Evolutionary conservation across 2,888 invertebrate species (phyloP).

Genomic region (Euplagia quadripunctaria): DNA sequence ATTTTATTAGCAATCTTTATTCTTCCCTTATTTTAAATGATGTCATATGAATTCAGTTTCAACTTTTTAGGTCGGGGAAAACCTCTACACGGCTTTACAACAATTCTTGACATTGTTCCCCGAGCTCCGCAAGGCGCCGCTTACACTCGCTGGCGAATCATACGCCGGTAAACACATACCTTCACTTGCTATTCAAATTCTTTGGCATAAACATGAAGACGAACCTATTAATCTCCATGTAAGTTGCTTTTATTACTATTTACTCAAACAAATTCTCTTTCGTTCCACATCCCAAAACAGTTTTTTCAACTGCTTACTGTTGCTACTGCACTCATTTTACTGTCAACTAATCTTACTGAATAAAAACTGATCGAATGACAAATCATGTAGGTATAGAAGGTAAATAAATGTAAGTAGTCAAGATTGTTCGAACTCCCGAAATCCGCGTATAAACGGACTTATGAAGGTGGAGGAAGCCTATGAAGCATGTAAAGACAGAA

Average conservation of each 20-base stretch:
- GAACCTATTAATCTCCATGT: constrained; percentile 84
- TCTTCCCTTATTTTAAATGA: too few relatives aligned
- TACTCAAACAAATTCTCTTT: neutral
- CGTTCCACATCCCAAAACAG: neutral
- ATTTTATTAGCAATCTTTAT: too few relatives aligned
- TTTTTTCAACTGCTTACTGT: neutral
- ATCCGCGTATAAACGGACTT: too few relatives aligned
- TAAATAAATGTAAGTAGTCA: too few relatives aligned
- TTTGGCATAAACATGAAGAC: constrained; percentile 74
- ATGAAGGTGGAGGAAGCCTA: too few relatives aligned
- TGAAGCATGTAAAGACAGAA: too few relatives aligned
- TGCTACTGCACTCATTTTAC: neutral
- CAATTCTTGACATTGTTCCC: constrained; percentile 90
- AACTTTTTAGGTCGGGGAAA: constrained; percentile 79
- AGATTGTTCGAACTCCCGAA: too few relatives aligned
- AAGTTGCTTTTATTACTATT: constrained; percentile 11
- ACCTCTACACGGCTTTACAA: constrained; percentile 87
- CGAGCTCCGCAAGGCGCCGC: constrained; percentile 86
- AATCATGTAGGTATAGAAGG: neutral
- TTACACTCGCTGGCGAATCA: constrained; percentile 90
- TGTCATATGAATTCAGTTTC: neutral
- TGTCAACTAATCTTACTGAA: neutral
- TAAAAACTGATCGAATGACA: neutral
- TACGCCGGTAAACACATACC: constrained; percentile 89
- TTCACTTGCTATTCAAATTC: constrained; percentile 88